Conservation (phyloP, 2,797 vertebrate genomes). For the Pangasius djambal region DNA sequence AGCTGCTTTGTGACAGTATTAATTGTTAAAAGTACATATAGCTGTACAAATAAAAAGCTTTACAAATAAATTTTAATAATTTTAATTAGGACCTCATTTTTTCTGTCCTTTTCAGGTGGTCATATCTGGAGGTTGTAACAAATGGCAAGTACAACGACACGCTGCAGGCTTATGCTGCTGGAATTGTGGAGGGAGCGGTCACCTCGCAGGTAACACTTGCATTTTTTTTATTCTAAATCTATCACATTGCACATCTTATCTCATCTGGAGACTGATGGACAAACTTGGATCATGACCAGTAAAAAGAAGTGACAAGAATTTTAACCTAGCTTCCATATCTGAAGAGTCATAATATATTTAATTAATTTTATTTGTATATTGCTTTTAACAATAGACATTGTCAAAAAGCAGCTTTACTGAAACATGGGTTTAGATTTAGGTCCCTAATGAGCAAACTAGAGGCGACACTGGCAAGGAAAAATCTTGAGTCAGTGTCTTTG, state of each 20-base stretch:
- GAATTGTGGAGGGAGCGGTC: slow-evolving; percentile 84
- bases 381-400: not conserved
- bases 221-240: not conserved
- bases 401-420: too few species aligned
- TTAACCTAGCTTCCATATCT: too few species aligned
- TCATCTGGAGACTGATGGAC: not conserved
- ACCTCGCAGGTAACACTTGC: slow-evolving; percentile 79
- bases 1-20: not conserved
- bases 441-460: too few species aligned
- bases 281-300: too few species aligned
- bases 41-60: not conserved
- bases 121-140: slow-evolving; percentile 84
- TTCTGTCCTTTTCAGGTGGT: slow-evolving; percentile 78
- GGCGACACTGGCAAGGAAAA: too few species aligned
- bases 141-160: slow-evolving; percentile 83
- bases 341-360: too few species aligned
- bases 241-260: not conserved
- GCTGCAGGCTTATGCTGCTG: slow-evolving; percentile 90
- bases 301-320: too few species aligned
- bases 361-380: too few species aligned
- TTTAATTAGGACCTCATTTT: not conserved
- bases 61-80: not conserved
- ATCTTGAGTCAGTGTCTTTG: too few species aligned
- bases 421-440: too few species aligned
- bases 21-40: not conserved